Evolutionary conservation across 2,113 vertebrate species (phyloP), one percentile per base, ranked within the genome.

Genomic region (Osmerus eperlanus): DNA sequence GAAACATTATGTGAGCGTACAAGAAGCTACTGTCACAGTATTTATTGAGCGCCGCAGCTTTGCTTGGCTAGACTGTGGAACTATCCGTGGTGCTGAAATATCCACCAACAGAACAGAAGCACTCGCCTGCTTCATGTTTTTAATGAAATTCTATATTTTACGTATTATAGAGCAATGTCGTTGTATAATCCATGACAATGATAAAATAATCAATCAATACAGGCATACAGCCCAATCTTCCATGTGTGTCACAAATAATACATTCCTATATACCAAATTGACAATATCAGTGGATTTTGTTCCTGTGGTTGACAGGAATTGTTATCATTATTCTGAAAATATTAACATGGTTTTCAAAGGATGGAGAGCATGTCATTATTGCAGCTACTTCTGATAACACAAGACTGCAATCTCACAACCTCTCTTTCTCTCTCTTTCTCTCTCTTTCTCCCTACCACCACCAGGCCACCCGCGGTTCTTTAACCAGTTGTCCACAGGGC

Each of bases 401-500:
- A 47, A 47, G 41, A 47, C 41, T 47, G 41, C 9, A 9, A 9
- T 58, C 54, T 54, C 21, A 53, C 51, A 53, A 12, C 14, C 47
- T 23, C 52, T 68, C 28, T 58, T 29, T 71, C 1, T 81, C 8
- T 82, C 7, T 28, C 15, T 13, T 19, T 23, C 1, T 81, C 8
- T 82, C 7, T 28, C 15, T 13, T 19, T 51, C 6, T 15, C 61
- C 69, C 4, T 11, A 14, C 65, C 55, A 52, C 28, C 55, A 78
- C 83, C 70, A 99, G 97, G 97, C 90, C 97, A 99, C 41, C 97
- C 97, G 73, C 94, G 97, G 32, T 99, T 99, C 89, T 99, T 99
- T 89, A 99, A 99, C 81, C 97, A 99, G 89, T 86, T 99, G 36
- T 99, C 97, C 3, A 94, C 95, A 51, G 97, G 97, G 51, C 83